phyloP scores from a whole-genome alignment of 2,113 vertebrate species.

The Onychostoma macrolepis region DNA sequence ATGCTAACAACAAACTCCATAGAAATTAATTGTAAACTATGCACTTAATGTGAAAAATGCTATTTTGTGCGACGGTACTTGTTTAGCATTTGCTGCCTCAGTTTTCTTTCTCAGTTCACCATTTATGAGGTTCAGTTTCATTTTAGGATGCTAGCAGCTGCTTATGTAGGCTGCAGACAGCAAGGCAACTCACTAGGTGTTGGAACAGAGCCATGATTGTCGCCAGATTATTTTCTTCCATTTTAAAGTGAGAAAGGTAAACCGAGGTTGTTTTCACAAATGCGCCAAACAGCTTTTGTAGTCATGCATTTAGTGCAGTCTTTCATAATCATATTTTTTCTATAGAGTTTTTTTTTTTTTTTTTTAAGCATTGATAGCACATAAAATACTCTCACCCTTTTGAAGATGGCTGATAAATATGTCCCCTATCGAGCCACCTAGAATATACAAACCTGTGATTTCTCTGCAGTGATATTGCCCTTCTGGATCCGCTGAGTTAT shows the following conservation, averaged over 20 bases:
- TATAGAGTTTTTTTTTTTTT: neutral
- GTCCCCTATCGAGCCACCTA: neutral
- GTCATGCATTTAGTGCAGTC: neutral
- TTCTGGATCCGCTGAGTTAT: slow-evolving; percentile 18
- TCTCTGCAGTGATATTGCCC: slow-evolving; percentile 17
- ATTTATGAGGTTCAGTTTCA: neutral
- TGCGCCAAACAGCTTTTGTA: neutral
- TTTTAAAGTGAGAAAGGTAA: neutral
- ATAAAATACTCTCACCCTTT: slow-evolving; percentile 19
- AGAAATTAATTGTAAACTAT: neutral
- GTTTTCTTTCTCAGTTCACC: neutral
- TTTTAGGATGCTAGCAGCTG: slow-evolving; percentile 7
- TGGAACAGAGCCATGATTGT: neutral
- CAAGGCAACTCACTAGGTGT: neutral
- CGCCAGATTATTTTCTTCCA: neutral
- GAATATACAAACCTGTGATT: slow-evolving; percentile 27
- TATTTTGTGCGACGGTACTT: neutral
- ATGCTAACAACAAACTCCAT: neutral
- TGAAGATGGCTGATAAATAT: slow-evolving; percentile 16
- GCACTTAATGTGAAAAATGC: neutral
- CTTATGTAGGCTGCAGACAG: neutral
- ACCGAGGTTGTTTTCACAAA: neutral
- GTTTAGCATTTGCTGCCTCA: neutral
- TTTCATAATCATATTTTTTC: neutral
- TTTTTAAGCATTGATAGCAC: neutral